phyloP scores from a whole-genome alignment of 1,140 invertebrate species.

The Drosophila micromelanica region DNA sequence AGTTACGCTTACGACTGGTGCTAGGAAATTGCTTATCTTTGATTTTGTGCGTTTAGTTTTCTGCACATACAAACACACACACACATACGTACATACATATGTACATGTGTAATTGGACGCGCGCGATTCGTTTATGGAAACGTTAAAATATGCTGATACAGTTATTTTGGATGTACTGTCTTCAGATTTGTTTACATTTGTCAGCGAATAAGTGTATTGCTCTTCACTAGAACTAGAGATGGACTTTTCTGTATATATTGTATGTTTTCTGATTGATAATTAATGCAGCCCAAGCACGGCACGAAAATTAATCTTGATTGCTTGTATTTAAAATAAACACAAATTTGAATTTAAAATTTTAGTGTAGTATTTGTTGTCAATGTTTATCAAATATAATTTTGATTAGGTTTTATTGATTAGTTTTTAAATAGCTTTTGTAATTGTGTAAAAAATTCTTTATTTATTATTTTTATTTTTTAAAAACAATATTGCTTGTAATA shows the following conservation, averaged over 20 bases:
- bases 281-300: neutral
- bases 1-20: neutral
- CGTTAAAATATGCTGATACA: conserved; percentile 2
- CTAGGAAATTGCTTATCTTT: neutral
- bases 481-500: too few relatives aligned
- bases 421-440: too few relatives aligned
- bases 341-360: too few relatives aligned
- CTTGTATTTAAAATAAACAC: too few relatives aligned
- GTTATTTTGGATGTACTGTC: neutral
- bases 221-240: neutral
- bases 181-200: conserved; percentile 22
- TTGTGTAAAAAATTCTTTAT: too few relatives aligned
- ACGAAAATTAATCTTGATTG: neutral
- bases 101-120: neutral
- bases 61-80: neutral
- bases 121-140: neutral
- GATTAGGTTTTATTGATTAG: too few relatives aligned
- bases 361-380: too few relatives aligned
- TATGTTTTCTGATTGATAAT: neutral
- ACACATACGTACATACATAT: neutral
- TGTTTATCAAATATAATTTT: too few relatives aligned
- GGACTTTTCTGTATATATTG: neutral
- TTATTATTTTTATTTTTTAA: too few relatives aligned
- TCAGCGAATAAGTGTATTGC: neutral
- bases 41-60: too few relatives aligned